Percentiles rank a stretch among this genome's conserved stretches.
These are phyloP conservation scores for Tyria jacobaeae DNA, from an alignment of 2,888 invertebrate species.

Conservation along the genomic window DNA sequence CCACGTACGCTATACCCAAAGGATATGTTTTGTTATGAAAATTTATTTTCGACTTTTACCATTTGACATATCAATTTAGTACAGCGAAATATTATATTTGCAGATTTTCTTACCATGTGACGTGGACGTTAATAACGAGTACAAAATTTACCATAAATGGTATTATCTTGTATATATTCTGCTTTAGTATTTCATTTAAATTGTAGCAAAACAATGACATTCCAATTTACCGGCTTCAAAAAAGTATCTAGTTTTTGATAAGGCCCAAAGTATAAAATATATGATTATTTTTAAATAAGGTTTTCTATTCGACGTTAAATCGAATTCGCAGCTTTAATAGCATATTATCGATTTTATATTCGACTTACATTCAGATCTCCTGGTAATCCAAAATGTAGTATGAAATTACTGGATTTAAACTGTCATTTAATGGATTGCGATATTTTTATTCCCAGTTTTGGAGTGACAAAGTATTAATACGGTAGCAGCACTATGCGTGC, in stretches of 20 bases:
- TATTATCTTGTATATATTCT: no score
- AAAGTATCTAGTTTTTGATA: no score
- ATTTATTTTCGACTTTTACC: background rate
- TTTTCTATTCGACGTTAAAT: background rate
- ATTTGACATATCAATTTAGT: background rate
- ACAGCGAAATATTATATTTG: background rate
- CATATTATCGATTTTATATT: background rate
- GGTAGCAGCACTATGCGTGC: no score
- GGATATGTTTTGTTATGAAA: background rate
- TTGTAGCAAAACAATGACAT: background rate
- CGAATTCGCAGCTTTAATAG: background rate
- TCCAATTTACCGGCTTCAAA: no score
- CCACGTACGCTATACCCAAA: conserved; percentile 3
- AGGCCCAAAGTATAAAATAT: background rate
- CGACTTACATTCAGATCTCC: background rate
- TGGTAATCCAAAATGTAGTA: background rate
- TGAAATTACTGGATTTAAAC: conserved; percentile 4
- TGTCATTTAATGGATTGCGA: conserved; percentile 3
- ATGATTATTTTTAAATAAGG: background rate
- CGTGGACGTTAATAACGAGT: background rate
- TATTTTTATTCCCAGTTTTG: background rate
- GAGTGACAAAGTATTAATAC: no score
- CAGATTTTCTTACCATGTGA: background rate
- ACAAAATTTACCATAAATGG: background rate
- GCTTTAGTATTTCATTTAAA: no score